Percentiles rank a stretch among this genome's conserved stretches.
Conservation (phyloP, 2,113 vertebrate species). For the Porphyrio hochstetteri region DNA sequence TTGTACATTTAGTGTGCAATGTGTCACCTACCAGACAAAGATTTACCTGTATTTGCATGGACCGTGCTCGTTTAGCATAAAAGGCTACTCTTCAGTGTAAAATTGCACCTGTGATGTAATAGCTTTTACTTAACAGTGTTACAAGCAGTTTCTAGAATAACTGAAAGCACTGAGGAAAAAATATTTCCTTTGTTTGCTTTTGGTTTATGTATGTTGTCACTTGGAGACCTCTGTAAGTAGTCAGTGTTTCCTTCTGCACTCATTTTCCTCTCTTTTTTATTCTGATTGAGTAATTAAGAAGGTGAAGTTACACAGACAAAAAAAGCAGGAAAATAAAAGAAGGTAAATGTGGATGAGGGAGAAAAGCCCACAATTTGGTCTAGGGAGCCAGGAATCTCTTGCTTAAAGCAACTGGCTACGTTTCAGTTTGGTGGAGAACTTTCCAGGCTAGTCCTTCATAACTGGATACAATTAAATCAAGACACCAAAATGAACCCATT, state of each 20-base stretch:
- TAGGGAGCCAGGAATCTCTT: neutral
- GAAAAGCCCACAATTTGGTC: neutral
- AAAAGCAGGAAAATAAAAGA: fast-evolving
- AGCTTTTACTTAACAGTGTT: neutral
- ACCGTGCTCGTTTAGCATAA: neutral
- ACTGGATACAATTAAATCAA: neutral
- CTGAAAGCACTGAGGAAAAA: neutral
- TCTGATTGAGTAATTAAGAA: neutral
- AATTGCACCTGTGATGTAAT: neutral
- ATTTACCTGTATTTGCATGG: neutral
- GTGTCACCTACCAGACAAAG: fast-evolving
- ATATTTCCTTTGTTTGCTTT: neutral
- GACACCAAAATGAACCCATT: neutral
- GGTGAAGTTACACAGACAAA: neutral
- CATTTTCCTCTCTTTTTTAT: neutral
- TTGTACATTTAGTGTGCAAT: neutral
- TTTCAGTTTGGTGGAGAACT: neutral
- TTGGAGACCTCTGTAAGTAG: neutral
- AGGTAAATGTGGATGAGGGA: neutral
- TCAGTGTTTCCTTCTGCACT: neutral
- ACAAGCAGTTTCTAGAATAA: neutral
- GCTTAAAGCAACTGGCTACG: neutral
- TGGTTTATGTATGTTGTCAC: neutral
- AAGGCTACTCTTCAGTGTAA: neutral
- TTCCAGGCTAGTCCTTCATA: neutral